Conservation (phyloP, 1,140 invertebrate species). For the Adoxophyes honmai region DNA sequence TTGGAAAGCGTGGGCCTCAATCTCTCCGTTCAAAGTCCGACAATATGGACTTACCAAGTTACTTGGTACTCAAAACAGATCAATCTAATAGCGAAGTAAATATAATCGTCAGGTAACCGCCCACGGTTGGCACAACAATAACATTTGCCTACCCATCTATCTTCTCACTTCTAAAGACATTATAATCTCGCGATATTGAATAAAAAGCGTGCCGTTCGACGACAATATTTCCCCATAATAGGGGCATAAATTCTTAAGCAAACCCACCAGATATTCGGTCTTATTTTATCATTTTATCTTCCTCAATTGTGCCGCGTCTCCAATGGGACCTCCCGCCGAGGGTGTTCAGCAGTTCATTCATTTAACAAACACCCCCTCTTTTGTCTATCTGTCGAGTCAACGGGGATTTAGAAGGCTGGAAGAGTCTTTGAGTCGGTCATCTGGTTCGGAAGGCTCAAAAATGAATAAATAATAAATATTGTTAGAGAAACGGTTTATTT, state of each 20-base stretch:
- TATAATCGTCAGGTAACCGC: too few relatives aligned
- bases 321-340: conserved; percentile 26
- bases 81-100: too few relatives aligned
- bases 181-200: background rate
- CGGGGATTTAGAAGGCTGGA: background rate
- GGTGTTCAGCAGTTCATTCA: conserved; percentile 33
- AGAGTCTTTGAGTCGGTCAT: background rate
- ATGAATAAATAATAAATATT: too few relatives aligned
- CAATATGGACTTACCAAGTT: too few relatives aligned
- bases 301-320: conserved; percentile 25
- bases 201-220: background rate
- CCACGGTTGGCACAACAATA: too few relatives aligned
- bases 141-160: too few relatives aligned
- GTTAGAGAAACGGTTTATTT: too few relatives aligned
- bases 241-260: conserved; percentile 9
- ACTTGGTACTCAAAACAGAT: too few relatives aligned
- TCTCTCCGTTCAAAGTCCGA: too few relatives aligned
- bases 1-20: too few relatives aligned
- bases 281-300: conserved; percentile 35
- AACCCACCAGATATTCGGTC: conserved; percentile 12
- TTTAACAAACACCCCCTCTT: conserved; percentile 20
- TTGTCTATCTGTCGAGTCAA: conserved; percentile 19
- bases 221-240: conserved; percentile 3
- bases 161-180: too few relatives aligned
- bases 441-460: too few relatives aligned